phyloP scores from a whole-genome alignment of 1,140 invertebrate species.

The Ostrea edulis region DNA sequence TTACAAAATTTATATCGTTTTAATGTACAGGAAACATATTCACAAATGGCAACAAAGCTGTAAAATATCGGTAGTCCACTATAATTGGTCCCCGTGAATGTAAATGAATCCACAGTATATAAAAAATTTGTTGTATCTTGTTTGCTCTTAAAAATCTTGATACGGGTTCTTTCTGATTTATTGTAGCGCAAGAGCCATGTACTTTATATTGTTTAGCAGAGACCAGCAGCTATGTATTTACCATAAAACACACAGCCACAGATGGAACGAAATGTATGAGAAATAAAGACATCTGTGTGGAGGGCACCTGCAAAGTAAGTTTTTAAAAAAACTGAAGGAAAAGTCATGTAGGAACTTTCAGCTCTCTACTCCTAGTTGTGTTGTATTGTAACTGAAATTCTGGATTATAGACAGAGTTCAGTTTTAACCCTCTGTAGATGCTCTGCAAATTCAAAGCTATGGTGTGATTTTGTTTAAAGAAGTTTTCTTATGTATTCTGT shows the following conservation, averaged over 20 bases:
- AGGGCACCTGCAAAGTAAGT: conserved; percentile 87
- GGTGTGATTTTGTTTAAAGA: too few relatives aligned
- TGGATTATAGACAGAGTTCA: too few relatives aligned
- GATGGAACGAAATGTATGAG: conserved; percentile 93
- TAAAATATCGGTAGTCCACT: too few relatives aligned
- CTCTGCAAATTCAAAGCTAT: too few relatives aligned
- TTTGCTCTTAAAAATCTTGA: not conserved
- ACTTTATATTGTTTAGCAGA: conserved; percentile 84
- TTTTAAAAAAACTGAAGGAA: not conserved
- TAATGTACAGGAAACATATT: not conserved
- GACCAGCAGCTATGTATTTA: conserved; percentile 70
- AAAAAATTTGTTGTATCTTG: not conserved
- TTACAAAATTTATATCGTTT: not conserved
- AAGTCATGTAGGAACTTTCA: too few relatives aligned
- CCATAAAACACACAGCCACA: conserved; percentile 81
- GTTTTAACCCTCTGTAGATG: too few relatives aligned
- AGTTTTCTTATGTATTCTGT: conserved; percentile 5
- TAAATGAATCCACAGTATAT: too few relatives aligned
- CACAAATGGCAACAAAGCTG: not conserved
- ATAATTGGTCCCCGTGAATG: too few relatives aligned
- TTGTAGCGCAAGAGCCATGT: conserved; percentile 84
- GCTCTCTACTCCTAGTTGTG: too few relatives aligned
- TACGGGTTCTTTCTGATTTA: not conserved
- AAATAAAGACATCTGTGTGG: conserved; percentile 88
- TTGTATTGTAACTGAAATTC: too few relatives aligned